Percentiles rank a stretch among this genome's conserved stretches.
These are phyloP conservation scores for Dreissena polymorpha DNA, from an alignment of 1,140 invertebrate species.

Conservation along the genomic window DNA sequence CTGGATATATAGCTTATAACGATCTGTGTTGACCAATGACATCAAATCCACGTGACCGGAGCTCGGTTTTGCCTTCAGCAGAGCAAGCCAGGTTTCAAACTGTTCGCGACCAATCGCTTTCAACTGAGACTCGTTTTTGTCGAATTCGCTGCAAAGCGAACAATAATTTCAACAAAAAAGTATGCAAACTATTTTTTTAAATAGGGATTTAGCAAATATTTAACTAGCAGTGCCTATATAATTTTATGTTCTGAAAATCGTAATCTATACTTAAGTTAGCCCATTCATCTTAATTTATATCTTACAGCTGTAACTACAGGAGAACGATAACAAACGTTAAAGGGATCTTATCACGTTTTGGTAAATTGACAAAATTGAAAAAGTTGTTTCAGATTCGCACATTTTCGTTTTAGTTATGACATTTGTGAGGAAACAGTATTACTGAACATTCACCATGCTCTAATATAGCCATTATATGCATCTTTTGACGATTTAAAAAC, in stretches of 20 bases:
- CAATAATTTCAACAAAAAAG: background rate
- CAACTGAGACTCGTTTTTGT: background rate
- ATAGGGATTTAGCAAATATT: background rate
- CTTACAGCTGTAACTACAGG: too few species aligned
- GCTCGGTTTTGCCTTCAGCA: slow-evolving; percentile 10
- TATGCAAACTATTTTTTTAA: too few species aligned
- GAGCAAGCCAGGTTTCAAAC: slow-evolving; percentile 27
- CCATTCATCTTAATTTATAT: background rate
- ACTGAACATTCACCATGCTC: too few species aligned
- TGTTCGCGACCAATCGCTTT: slow-evolving; percentile 2
- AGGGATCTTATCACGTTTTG: too few species aligned
- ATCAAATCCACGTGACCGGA: slow-evolving; percentile 39
- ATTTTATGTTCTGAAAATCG: background rate
- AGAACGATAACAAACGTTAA: too few species aligned
- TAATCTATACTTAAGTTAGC: too few species aligned
- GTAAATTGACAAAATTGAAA: too few species aligned
- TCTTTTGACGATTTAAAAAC: too few species aligned
- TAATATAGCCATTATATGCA: too few species aligned
- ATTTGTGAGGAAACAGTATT: too few species aligned
- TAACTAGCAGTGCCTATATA: background rate
- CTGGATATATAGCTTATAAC: slow-evolving; percentile 25
- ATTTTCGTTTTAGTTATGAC: too few species aligned
- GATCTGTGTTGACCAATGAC: background rate
- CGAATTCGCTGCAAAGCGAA: slow-evolving; percentile 6
- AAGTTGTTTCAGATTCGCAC: too few species aligned